Evolutionary conservation across 2,113 vertebrate genomes (phyloP).

Genomic region (Isurus oxyrinchus): DNA sequence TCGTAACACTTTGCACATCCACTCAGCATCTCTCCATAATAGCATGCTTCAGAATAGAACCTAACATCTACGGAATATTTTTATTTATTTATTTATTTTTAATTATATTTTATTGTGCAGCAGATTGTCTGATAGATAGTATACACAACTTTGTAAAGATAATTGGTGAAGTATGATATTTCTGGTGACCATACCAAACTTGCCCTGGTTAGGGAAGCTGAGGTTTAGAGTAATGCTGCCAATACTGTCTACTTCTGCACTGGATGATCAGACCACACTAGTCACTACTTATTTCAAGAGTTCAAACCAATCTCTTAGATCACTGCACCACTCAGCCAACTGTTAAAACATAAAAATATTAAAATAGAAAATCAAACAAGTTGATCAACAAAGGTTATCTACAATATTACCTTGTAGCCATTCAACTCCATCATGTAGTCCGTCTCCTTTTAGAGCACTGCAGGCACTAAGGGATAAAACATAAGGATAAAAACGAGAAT

Average conservation of each 20-base stretch:
- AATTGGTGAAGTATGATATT: too few species aligned
- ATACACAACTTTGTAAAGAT: neutral
- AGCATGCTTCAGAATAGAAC: neutral
- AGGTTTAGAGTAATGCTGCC: neutral
- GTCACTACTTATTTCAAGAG: neutral
- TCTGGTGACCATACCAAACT: neutral
- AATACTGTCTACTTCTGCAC: neutral
- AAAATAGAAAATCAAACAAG: neutral
- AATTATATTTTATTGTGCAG: neutral
- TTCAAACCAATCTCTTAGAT: neutral
- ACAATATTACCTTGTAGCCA: slow-evolving; percentile 39
- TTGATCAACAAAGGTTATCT: neutral
- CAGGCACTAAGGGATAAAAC: slow-evolving; percentile 37
- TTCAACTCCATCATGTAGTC: slow-evolving; percentile 38
- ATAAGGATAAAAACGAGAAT: neutral
- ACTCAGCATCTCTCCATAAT: neutral
- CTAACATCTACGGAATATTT: neutral
- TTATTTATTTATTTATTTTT: too few species aligned
- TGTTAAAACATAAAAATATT: neutral
- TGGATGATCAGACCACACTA: neutral
- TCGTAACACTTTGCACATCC: neutral
- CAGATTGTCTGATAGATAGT: neutral
- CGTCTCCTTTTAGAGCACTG: slow-evolving; percentile 40
- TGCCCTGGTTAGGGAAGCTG: neutral
- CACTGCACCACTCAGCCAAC: neutral